Base-by-base conservation (phyloP, 2,113 vertebrate species). In the Dicaeum eximium region DNA sequence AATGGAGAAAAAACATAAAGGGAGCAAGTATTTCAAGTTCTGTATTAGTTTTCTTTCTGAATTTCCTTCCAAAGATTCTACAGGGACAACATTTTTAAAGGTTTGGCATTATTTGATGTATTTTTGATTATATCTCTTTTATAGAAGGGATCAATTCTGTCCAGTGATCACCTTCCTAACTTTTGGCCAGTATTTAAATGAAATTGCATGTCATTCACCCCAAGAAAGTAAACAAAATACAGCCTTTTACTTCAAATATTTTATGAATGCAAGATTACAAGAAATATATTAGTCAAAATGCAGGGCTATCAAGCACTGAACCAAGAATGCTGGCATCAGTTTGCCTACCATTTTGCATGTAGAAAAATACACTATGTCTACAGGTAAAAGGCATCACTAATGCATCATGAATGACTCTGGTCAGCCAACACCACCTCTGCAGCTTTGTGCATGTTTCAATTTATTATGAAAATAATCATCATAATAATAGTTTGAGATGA, bases 401-500 rank as follows among this genome's bases (percentile, higher is more conserved):
- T 47, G 94, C 90, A 93, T 89, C 86, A 95, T 60, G 67, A 93
- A 96, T 93, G 95, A 89, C 31, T 96, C 77, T 95, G 93, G 82
- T 95, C 53, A 93, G 94, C 94, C 93, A 97, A 89, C 95, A 97
- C 85, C 95, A 96, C 95, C 90, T 97, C 88, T 96, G 96, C 94
- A 97, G 86, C 78, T 92, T 97, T 95, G 91, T 89, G 54, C 94
- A 92, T 61, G 44, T 93, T 96, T 95, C 78, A 90, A 80, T 96
- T 91, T 96, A 86, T 86, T 86, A 86, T 85, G 87, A 79, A 93
- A 96, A 95, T 80, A 95, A 97, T 69, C 0, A 6, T 70, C 69
- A 60, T 74, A 87, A 54, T 51, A 88, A 79, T 81, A 91, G 86
- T 96, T 89, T 98, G 97, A 98, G 97, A 98, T 98, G 97, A 98